Percentiles rank a stretch among this genome's conserved stretches.
phyloP scores from a whole-genome alignment of 2,888 invertebrate species.

The Scaptomyza reducta region DNA sequence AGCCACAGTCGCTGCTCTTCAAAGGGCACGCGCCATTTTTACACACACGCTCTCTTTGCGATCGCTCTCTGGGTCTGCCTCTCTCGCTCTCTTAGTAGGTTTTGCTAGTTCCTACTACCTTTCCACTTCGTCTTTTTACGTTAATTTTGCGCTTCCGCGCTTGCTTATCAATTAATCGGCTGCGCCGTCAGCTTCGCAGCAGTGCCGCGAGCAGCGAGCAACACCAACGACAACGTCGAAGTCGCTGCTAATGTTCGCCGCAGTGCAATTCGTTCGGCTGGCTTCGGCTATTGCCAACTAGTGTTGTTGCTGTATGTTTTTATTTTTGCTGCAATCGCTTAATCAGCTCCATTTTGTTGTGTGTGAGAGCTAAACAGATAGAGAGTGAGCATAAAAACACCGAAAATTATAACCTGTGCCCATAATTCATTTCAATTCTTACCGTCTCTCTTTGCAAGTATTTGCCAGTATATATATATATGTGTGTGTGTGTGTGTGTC shows the following conservation, averaged over 20 bases:
- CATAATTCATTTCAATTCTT: slow-evolving; percentile 66
- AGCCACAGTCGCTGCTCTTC: slow-evolving; percentile 4
- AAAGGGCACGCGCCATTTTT: slow-evolving; percentile 34
- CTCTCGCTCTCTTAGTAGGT: slow-evolving; percentile 2
- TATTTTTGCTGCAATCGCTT: slow-evolving; percentile 29
- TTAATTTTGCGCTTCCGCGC: slow-evolving; percentile 44
- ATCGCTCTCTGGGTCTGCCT: neutral
- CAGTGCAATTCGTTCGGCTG: slow-evolving; percentile 57
- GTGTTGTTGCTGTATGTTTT: slow-evolving; percentile 7
- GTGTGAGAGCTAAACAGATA: slow-evolving; percentile 21
- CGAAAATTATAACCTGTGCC: slow-evolving; percentile 53
- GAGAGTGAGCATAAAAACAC: slow-evolving; percentile 35
- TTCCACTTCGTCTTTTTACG: slow-evolving; percentile 38
- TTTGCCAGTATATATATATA: neutral
- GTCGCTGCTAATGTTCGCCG: slow-evolving; percentile 18
- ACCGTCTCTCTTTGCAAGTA: slow-evolving; percentile 43
- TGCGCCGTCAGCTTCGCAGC: slow-evolving; percentile 31
- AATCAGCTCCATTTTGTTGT: slow-evolving; percentile 65
- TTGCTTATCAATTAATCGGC: slow-evolving; percentile 63
- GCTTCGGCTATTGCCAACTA: slow-evolving; percentile 41
- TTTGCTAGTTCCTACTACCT: slow-evolving; percentile 28
- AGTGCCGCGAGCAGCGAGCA: slow-evolving; percentile 24
- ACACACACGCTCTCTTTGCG: slow-evolving; percentile 2
- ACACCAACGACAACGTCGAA: slow-evolving; percentile 8
- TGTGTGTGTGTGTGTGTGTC: slow-evolving; percentile 19